Evolutionary conservation across 1,140 invertebrate genomes (phyloP), one percentile per base, ranked within the genome.

Genomic region (Sinella curviseta): DNA sequence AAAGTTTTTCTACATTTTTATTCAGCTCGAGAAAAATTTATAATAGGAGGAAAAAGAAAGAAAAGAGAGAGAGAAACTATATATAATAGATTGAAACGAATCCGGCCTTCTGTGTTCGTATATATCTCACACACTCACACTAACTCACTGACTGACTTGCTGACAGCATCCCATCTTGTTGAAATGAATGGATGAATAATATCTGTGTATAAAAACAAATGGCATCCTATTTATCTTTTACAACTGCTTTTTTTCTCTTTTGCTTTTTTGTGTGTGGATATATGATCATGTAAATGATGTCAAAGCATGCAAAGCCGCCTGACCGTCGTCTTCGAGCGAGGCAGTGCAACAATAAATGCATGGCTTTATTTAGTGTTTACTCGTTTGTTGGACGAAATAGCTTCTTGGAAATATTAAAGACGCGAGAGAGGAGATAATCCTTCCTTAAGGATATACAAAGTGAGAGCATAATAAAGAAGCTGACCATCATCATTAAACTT

Each of bases 401-500:
- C 8, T 48, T 48, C 39, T 48, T 20, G 39, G 39, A 48, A 48
- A 48, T 48, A n/a, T n/a, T n/a, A n/a, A 48, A 48, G 39, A 48
- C 39, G 17, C 39, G 17, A 48, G 39, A n/a, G n/a, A n/a, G n/a
- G n/a, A n/a, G 39, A 20, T 48, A 12, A 12, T 20, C 8, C 39
- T 48, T 48, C 39, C 39, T 48, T 48, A 48, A 48, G 39, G 57
- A 60, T 26, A n/a, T 48, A 12, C 20, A 60, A n/a, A 70, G 65
- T 70, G 65, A 33, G 28, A 70, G 65, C 65, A 70, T 2, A 8
- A 3, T n/a, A 26, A 65, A 65, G 57, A 65, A 17, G 57, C 24
- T 70, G 65, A 70, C 65, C 65, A 70, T n/a, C 57, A 26, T 70
- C 30, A 70, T 70, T 70, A 31, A 31, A 8, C 65, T 70, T n/a